Evolutionary conservation across 2,797 vertebrate genomes (phyloP), one percentile per base, ranked within the genome.

Genomic region (Cichlasoma orientale): DNA sequence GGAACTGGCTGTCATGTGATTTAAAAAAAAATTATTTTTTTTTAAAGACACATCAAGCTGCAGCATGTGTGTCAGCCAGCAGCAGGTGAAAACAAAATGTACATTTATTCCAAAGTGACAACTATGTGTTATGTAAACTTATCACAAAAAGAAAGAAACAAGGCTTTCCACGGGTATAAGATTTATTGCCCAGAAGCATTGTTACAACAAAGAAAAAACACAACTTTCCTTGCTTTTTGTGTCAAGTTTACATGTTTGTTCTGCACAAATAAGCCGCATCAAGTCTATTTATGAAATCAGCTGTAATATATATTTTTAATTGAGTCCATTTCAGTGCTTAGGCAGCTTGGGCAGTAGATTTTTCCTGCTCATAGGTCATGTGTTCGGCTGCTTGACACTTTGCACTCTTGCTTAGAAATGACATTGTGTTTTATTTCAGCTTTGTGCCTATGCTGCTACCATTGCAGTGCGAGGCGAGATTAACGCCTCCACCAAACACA

Each of bases 371-470:
- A 33, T 36, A 53, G 56, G 3, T 70, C 73, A 23, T n/a, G 23
- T 72, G 18, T 69, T 57, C 21, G 36, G 52, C 59, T 82, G 18
- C 13, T 59, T 53, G n/a, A 58, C 33, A 56, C 10, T 68, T 76
- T 75, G 41, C 63, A 41, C 16, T 56, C 68, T 56, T 44, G 2
- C 36, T 56, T 56, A 41, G 4, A 74, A 50, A 53, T 4, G 57
- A 38, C 11, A 56, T 33, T 77, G 14, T 44, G 21, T 56, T 75
- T 75, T 78, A 8, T 80, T 79, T 87, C 55, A 61, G 57, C 31
- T 23, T 2, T 25, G 81, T 88, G 85, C 85, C 78, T 91, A 86
- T 84, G 38, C 55, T 59, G 41, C 53, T 21, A 16, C 29, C 21
- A 57, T 14, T 73, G 56, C 71, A 77, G 56, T 71, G 76, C 19